Conservation (phyloP, 2,113 vertebrate species). For the Alethe diademata region DNA sequence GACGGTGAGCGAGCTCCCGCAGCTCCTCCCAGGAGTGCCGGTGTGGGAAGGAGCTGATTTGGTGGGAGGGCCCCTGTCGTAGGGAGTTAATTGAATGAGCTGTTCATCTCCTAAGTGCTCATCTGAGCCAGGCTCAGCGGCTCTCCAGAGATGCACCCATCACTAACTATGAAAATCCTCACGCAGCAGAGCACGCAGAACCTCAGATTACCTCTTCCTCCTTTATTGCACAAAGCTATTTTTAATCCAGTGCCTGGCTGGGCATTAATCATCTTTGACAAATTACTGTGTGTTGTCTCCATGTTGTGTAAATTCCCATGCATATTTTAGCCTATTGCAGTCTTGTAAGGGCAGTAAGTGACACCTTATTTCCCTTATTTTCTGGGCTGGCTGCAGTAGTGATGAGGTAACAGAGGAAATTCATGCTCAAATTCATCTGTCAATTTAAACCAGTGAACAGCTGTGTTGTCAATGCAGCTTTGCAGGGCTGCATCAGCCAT, state of each 20-base stretch:
- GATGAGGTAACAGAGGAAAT: background rate
- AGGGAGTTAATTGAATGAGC: conserved; percentile 5
- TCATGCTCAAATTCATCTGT: background rate
- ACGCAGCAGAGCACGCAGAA: background rate
- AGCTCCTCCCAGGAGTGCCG: background rate
- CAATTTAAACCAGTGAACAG: background rate
- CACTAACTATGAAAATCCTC: conserved; percentile 1
- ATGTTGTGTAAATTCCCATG: background rate
- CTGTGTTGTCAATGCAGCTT: background rate
- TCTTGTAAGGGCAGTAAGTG: background rate
- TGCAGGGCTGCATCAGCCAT: background rate
- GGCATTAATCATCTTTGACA: conserved; percentile 27
- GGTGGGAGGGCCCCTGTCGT: background rate
- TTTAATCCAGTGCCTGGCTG: conserved; percentile 7
- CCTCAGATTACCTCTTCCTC: conserved; percentile 31
- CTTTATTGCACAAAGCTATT: background rate
- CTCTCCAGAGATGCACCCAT: conserved; percentile 40
- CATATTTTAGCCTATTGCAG: background rate
- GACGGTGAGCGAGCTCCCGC: background rate
- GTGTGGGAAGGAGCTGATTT: conserved; percentile 19
- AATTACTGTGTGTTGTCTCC: conserved; percentile 1
- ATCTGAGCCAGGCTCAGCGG: background rate
- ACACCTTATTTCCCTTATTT: background rate
- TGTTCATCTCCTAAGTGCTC: conserved; percentile 31
- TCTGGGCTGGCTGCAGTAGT: background rate